Evolutionary conservation across 2,113 vertebrate species (phyloP), one percentile per base, ranked within the genome.

Genomic region (Strigops habroptila): DNA sequence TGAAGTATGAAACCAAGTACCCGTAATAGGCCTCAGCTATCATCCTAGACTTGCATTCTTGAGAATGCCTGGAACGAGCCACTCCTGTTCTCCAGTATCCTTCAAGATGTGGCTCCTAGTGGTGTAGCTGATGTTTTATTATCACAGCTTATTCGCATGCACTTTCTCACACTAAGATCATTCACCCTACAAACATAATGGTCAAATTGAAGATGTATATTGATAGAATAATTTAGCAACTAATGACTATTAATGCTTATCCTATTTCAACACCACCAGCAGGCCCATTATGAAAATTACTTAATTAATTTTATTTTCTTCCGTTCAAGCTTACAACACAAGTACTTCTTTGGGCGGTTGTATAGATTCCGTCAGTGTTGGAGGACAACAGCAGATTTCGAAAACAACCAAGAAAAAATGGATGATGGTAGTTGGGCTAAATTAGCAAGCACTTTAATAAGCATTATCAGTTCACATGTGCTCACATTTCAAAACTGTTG

Each of bases 361-460:
- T 43, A 18, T 27, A 21, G 44, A n/a, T 76, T 53, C 18, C 12
- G 14, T 71, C 17, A n/a, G 16, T 2, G 0, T 6, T 3, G 2
- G 24, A 41, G 21, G 9, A 52, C 39, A 74, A 28, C 19, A 60
- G 27, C 43, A 35, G 18, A 67, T 78, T 87, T 91, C 55, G 18
- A 69, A 75, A 75, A 46, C 11, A 30, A 18, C 21, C 41, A 48
- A 31, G 4, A 59, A 88, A 80, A 76, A 27, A 53, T 59, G 11
- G 39, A 25, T 52, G 18, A 39, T 43, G 14, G 15, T 43, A 64
- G 35, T 49, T 68, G 35, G 55, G 33, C 35, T 85, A 70, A 70
- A 64, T n/a, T 70, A 88, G 30, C 33, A 68, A 52, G 18, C 14
- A 12, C 24, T 63, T 68, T 23, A 78, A 16, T 33, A 51, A 68